Percentiles rank a stretch among this genome's conserved stretches.
Evolutionary conservation across 2,888 invertebrate genomes (phyloP).

Genomic region (Hydrotaea cyrtoneurina): DNA sequence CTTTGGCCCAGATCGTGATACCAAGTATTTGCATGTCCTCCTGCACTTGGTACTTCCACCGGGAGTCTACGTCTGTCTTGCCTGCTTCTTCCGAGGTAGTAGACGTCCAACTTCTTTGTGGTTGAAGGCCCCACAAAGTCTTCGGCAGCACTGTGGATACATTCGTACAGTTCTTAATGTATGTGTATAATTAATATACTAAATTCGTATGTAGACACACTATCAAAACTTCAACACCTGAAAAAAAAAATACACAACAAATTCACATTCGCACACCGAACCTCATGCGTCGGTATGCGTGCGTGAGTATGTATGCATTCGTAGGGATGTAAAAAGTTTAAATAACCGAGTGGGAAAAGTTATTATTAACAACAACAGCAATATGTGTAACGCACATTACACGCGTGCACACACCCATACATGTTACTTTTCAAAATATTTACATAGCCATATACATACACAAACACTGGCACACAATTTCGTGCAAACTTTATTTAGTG

Average conservation of each 20-base stretch:
- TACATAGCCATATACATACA: neutral
- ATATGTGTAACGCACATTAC: slow-evolving; percentile 34
- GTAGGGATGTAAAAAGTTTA: slow-evolving; percentile 18
- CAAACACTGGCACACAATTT: slow-evolving; percentile 15
- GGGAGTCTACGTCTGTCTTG: too few species aligned
- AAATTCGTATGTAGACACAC: slow-evolving; percentile 42
- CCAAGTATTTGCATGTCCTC: too few species aligned
- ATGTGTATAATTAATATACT: slow-evolving; percentile 49
- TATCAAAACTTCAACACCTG: slow-evolving; percentile 50
- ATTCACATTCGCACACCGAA: neutral
- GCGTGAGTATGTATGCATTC: neutral
- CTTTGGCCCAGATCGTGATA: too few species aligned
- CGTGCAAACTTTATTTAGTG: slow-evolving; percentile 31
- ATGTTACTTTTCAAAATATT: slow-evolving; percentile 37
- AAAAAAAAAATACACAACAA: slow-evolving; percentile 21
- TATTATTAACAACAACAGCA: slow-evolving; percentile 45
- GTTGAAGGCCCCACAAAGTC: too few species aligned
- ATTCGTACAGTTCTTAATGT: neutral
- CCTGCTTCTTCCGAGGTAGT: too few species aligned
- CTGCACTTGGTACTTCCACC: too few species aligned
- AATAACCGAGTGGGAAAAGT: slow-evolving; percentile 41
- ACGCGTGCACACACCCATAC: neutral
- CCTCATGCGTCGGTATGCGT: neutral
- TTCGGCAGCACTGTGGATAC: neutral
- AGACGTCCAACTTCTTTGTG: too few species aligned